phyloP scores from a whole-genome alignment of 2,797 vertebrate genomes.

The Eurystomus glaucurus region DNA sequence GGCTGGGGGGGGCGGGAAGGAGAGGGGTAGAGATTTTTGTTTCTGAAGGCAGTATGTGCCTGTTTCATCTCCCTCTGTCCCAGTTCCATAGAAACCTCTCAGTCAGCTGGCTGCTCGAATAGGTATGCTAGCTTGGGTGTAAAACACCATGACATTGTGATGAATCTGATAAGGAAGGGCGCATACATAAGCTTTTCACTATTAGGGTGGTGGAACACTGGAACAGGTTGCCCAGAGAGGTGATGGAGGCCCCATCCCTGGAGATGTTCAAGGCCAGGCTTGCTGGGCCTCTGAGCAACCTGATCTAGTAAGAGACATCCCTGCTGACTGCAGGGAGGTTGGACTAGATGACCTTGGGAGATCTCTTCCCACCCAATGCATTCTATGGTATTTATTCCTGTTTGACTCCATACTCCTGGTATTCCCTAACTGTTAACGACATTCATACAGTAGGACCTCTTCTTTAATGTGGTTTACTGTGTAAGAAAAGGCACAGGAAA shows the following conservation, averaged over 20 bases:
- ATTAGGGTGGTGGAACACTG: too few relatives aligned
- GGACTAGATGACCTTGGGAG: too few relatives aligned
- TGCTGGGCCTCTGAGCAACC: too few relatives aligned
- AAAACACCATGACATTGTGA: background rate
- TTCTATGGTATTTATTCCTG: background rate
- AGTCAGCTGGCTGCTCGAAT: background rate
- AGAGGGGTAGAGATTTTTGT: background rate
- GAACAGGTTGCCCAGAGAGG: too few relatives aligned
- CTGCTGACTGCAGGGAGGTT: too few relatives aligned
- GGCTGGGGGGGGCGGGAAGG: too few relatives aligned
- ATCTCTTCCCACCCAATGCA: too few relatives aligned
- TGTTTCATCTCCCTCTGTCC: background rate
- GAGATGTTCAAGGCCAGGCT: too few relatives aligned
- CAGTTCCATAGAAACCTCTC: background rate
- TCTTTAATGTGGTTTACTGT: background rate
- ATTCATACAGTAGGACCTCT: fast-evolving
- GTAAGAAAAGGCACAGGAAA: background rate
- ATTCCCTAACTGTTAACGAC: background rate
- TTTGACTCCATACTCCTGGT: background rate
- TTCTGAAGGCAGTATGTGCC: background rate
- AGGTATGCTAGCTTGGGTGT: background rate
- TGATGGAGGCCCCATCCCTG: too few relatives aligned
- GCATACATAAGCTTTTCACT: too few relatives aligned
- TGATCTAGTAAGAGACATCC: too few relatives aligned
- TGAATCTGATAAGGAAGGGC: background rate